A percentile compares a stretch with the other conserved stretches of the same genome.
phyloP scores from a whole-genome alignment of 2,113 vertebrate genomes.

The Poeciliopsis retropinna region DNA sequence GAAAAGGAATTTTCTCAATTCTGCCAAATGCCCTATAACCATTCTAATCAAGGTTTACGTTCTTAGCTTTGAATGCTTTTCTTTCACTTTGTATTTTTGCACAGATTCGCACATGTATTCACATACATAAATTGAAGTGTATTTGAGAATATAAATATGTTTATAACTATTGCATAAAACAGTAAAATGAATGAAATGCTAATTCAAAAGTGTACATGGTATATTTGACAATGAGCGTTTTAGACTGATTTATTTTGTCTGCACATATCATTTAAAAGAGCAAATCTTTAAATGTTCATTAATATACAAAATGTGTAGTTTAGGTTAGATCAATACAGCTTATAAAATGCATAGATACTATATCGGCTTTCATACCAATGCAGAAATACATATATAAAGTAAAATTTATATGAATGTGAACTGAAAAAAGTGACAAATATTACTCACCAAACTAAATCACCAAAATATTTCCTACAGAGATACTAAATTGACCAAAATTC shows the following conservation, averaged over 20 bases:
- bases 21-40: constrained; percentile 51
- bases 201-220: not conserved
- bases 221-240: constrained; percentile 6
- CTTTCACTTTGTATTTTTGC: not conserved
- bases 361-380: not conserved
- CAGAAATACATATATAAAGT: not conserved
- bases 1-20: constrained; percentile 21
- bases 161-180: constrained; percentile 20
- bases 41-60: constrained; percentile 42
- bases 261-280: constrained; percentile 35
- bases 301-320: constrained; percentile 58
- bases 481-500: too few relatives aligned
- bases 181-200: constrained; percentile 23
- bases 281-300: constrained; percentile 71
- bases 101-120: constrained; percentile 6
- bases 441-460: not conserved
- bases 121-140: constrained; percentile 7
- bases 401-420: not conserved
- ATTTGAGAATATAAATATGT: constrained; percentile 13
- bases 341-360: constrained; percentile 22
- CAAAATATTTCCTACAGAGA: not conserved
- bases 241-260: not conserved
- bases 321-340: constrained; percentile 52
- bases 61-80: constrained; percentile 27
- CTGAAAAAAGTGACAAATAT: not conserved